phyloP scores from a whole-genome alignment of 2,888 invertebrate genomes.

The Lasioglossum vierecki region DNA sequence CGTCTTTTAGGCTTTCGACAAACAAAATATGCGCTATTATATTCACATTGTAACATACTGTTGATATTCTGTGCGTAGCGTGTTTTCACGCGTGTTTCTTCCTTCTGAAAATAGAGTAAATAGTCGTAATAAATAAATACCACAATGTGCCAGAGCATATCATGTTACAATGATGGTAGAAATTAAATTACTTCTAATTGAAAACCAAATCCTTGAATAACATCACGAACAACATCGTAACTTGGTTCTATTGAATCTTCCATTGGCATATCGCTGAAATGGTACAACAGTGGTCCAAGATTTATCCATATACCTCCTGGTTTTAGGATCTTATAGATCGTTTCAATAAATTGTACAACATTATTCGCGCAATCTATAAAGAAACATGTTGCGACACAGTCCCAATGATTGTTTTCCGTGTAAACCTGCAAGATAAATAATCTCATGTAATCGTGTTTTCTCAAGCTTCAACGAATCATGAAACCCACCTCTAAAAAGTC shows the following conservation, averaged over 20 bases:
- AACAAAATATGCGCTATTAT: constrained; percentile 96
- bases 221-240: constrained; percentile 91
- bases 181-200: constrained; percentile 48
- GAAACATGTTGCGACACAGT: constrained; percentile 98
- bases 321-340: constrained; percentile 94
- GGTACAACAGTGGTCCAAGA: constrained; percentile 96
- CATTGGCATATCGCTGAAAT: constrained; percentile 92
- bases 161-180: neutral
- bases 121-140: neutral
- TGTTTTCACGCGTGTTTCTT: constrained; percentile 91
- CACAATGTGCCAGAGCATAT: neutral
- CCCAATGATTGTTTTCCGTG: constrained; percentile 90
- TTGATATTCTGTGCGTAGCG: constrained; percentile 96
- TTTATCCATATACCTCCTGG: constrained; percentile 96
- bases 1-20: constrained; percentile 89
- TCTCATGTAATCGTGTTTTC: neutral
- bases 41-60: constrained; percentile 97
- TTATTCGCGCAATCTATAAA: constrained; percentile 99
- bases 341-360: constrained; percentile 96
- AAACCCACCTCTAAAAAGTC: constrained; percentile 94
- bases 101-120: constrained; percentile 86
- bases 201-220: constrained; percentile 93
- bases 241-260: constrained; percentile 97
- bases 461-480: neutral
- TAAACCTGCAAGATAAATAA: constrained; percentile 86